phyloP scores from a whole-genome alignment of 2,888 invertebrate genomes.

The Drosophila prolongata region DNA sequence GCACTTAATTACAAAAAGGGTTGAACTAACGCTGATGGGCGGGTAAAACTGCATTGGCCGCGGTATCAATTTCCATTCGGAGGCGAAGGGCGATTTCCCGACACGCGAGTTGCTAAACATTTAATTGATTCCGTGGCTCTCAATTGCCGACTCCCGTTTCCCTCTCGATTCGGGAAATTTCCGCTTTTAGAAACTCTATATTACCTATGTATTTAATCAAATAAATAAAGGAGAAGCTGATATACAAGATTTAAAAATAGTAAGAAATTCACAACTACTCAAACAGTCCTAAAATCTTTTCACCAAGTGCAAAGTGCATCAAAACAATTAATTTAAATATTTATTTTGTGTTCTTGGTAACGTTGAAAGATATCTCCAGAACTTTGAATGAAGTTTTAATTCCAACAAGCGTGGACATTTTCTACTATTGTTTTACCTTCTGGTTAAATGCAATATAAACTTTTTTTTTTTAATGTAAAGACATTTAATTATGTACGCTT shows the following conservation, averaged over 20 bases:
- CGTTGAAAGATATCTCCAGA: too few species aligned
- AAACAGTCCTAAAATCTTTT: too few species aligned
- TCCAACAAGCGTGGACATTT: too few species aligned
- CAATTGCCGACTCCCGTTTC: conserved; percentile 13
- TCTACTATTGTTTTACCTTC: neutral
- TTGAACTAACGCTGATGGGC: conserved; percentile 24
- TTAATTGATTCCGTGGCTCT: conserved; percentile 38
- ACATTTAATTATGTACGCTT: too few species aligned
- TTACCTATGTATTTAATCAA: neutral
- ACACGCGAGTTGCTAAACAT: conserved; percentile 27
- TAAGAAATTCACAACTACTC: too few species aligned
- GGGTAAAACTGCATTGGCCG: conserved; percentile 17
- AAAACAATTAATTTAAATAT: too few species aligned
- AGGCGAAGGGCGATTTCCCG: neutral
- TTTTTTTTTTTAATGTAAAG: too few species aligned
- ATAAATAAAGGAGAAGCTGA: too few species aligned
- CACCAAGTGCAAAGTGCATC: too few species aligned
- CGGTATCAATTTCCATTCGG: conserved; percentile 14
- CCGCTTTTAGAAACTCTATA: conserved; percentile 12
- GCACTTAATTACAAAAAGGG: conserved; percentile 62
- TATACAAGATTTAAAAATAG: too few species aligned
- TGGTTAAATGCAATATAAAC: neutral
- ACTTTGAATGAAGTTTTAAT: too few species aligned
- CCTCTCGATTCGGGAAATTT: conserved; percentile 1
- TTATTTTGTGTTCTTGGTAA: too few species aligned